Evolutionary conservation across 1,140 invertebrate species (phyloP).

Genomic region (Amphibalanus amphitrite): DNA sequence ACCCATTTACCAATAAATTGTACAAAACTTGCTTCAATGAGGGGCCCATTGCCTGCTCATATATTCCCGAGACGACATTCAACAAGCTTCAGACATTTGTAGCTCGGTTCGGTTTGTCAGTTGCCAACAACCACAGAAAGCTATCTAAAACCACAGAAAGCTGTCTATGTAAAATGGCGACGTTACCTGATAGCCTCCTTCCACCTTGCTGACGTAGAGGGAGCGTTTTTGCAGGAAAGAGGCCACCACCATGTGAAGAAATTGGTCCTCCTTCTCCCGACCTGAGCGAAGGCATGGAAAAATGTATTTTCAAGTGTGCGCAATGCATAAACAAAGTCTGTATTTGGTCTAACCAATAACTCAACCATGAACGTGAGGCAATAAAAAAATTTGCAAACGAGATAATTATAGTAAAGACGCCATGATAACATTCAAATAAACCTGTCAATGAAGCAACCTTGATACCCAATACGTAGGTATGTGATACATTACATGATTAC

Average conservation of each 20-base stretch:
- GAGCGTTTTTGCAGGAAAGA: slow-evolving; percentile 90
- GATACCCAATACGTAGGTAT: too few relatives aligned
- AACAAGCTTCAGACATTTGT: not conserved
- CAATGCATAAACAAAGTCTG: too few relatives aligned
- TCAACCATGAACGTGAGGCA: too few relatives aligned
- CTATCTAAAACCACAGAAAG: not conserved
- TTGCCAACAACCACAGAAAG: not conserved
- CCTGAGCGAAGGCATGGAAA: not conserved
- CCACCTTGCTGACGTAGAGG: slow-evolving; percentile 76
- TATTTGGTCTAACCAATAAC: too few relatives aligned
- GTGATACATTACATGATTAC: too few relatives aligned
- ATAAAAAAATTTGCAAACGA: not conserved
- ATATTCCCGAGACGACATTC: not conserved
- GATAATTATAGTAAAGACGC: not conserved
- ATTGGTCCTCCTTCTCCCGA: slow-evolving; percentile 84
- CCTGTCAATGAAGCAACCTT: not conserved
- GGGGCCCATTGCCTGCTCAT: not conserved
- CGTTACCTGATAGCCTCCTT: slow-evolving; percentile 61
- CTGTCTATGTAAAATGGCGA: not conserved
- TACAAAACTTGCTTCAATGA: not conserved
- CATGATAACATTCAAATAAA: not conserved
- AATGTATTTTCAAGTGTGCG: too few relatives aligned
- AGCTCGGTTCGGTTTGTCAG: not conserved
- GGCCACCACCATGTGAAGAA: slow-evolving; percentile 95
- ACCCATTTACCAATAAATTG: not conserved